Conservation (phyloP, 2,113 vertebrate genomes). For the Syngnathoides biaculeatus region DNA sequence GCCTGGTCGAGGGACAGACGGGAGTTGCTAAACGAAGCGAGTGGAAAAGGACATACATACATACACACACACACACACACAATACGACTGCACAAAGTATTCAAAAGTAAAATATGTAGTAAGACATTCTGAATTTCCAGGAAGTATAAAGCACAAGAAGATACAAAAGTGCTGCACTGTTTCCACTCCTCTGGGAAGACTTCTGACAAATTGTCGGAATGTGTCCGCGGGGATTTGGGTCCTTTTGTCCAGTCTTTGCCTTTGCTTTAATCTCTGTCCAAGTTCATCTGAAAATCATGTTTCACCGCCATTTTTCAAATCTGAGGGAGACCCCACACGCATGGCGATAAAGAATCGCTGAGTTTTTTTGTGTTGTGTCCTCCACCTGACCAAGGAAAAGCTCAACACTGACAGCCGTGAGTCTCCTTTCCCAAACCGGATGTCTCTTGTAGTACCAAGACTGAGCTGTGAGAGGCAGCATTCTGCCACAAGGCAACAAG, state of each 20-base stretch:
- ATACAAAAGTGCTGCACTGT: too few relatives aligned
- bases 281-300: background rate
- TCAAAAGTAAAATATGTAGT: background rate
- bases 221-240: background rate
- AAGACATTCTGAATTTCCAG: too few relatives aligned
- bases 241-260: background rate
- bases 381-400: background rate
- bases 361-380: background rate
- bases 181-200: too few relatives aligned
- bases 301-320: background rate
- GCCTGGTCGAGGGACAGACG: slow-evolving; percentile 21
- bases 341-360: background rate
- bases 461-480: too few relatives aligned
- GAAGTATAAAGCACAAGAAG: too few relatives aligned
- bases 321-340: background rate
- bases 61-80: too few relatives aligned
- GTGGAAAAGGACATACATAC: background rate
- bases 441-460: too few relatives aligned
- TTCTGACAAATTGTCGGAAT: too few relatives aligned
- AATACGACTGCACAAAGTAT: background rate
- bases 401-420: background rate
- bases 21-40: slow-evolving; percentile 11
- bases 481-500: too few relatives aligned
- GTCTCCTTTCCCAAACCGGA: background rate
- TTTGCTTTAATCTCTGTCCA: background rate